phyloP scores from a whole-genome alignment of 23 tunicate species.

The Phallusia fumigata region DNA sequence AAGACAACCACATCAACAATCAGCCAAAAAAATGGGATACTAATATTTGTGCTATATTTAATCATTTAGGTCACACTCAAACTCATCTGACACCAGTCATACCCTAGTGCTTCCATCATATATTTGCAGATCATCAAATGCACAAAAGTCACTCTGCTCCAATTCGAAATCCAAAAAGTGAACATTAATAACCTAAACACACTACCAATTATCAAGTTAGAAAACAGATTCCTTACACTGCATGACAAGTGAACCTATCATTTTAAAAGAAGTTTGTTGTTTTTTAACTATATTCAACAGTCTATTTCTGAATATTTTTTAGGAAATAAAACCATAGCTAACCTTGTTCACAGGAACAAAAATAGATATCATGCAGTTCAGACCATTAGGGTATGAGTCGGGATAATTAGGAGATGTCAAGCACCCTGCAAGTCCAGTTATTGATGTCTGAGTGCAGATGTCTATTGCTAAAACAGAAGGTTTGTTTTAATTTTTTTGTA shows the following conservation, averaged over 20 bases:
- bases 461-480: conserved; percentile 1
- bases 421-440: not conserved
- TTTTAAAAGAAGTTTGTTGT: too few species aligned
- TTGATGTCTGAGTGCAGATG: not conserved
- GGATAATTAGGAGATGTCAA: not conserved
- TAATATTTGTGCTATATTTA: not conserved
- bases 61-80: not conserved
- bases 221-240: too few species aligned
- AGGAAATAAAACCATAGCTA: not conserved
- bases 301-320: too few species aligned
- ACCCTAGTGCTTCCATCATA: not conserved
- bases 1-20: too few species aligned
- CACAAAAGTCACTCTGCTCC: not conserved
- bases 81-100: not conserved
- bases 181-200: not conserved
- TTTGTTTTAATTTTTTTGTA: too few species aligned
- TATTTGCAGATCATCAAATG: not conserved
- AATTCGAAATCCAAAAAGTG: not conserved
- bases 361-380: not conserved
- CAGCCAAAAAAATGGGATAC: too few species aligned
- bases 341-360: not conserved
- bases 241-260: too few species aligned
- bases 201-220: too few species aligned
- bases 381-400: not conserved
- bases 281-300: too few species aligned